Evolutionary conservation across 2,797 vertebrate species (phyloP).

Genomic region (Ataeniobius toweri): DNA sequence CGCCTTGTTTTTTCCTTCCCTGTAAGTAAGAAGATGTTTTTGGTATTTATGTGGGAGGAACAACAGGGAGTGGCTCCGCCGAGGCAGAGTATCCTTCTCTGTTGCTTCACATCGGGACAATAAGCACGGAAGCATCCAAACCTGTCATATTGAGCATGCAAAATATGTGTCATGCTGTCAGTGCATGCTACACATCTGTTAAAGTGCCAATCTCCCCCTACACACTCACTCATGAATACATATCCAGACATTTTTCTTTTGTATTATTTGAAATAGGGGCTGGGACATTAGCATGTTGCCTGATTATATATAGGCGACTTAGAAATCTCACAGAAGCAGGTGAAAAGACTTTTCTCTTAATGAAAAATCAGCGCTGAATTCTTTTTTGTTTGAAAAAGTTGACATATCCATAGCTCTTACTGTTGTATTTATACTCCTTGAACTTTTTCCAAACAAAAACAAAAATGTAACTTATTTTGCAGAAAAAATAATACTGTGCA

Average conservation of each 20-base stretch:
- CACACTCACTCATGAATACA: constrained; percentile 42
- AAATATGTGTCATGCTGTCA: constrained; percentile 77
- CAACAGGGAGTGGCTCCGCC: constrained; percentile 57
- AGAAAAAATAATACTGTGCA: not conserved
- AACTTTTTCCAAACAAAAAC: not conserved
- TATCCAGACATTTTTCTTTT: constrained; percentile 42
- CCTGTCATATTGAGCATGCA: constrained; percentile 73
- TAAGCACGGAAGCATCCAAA: constrained; percentile 67
- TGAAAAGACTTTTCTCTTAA: constrained; percentile 32
- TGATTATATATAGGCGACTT: constrained; percentile 28
- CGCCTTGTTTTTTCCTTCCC: constrained; percentile 10
- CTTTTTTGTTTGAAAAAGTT: not conserved
- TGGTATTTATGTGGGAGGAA: constrained; percentile 51
- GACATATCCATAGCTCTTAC: not conserved
- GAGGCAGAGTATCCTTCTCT: constrained; percentile 54
- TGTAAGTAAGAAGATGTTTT: constrained; percentile 42
- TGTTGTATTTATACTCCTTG: not conserved
- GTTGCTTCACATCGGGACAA: constrained; percentile 69
- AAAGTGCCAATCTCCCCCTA: constrained; percentile 64
- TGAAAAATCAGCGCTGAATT: constrained; percentile 21
- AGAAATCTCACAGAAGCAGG: constrained; percentile 25
- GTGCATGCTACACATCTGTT: constrained; percentile 67
- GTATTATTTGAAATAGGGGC: constrained; percentile 55
- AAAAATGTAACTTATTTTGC: not conserved
- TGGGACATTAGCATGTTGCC: constrained; percentile 49